Evolutionary conservation across 1,140 invertebrate species (phyloP), one percentile per base, ranked within the genome.

Genomic region (Lordiphosa stackelbergi): DNA sequence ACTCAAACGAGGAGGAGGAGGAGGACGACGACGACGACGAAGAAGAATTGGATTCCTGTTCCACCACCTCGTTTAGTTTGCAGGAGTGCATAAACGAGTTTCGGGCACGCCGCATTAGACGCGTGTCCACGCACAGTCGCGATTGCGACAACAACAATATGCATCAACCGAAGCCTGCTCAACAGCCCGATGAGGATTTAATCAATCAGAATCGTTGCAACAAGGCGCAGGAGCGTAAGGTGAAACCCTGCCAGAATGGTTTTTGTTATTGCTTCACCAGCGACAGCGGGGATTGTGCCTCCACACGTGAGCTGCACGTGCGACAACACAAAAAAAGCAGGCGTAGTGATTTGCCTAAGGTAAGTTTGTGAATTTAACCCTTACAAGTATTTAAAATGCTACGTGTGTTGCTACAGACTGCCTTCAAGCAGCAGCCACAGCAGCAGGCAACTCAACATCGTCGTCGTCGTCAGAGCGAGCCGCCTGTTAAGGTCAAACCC

Each of bases 201-300:
- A 87, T 87, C 13, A 85, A 84, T 46, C 85, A 87, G 51, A 87
- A 87, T 68, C 60, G 65, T 10, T 73, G 73, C 37, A 87, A 87
- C 40, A 87, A 86, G 53, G 71, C 71, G 8, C 81, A 86, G 34
- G 85, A 87, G 37, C 79, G 85, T 4, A 73, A 71, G 43, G 75
- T 71, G 2, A 87, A 87, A 13, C 85, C 85, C 1, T 87, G 85
- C 48, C 57, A 83, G 52, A 72, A 87, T 41, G 85, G 85, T 5
- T 87, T 87, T 47, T 87, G 85, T 19, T 87, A 87, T 46, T 87
- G 85, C 63, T 87, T 87, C 45, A 87, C 79, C 40, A 87, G 85
- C 42, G 85, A 87, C 60, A 87, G 85, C 31, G 85, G 85, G 0
- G 85, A 87, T 22, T 83, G 77, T n/a, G 77, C 36, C 5, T 81